Conservation (phyloP, 2,113 vertebrate species). For the Nothocercus julius region DNA sequence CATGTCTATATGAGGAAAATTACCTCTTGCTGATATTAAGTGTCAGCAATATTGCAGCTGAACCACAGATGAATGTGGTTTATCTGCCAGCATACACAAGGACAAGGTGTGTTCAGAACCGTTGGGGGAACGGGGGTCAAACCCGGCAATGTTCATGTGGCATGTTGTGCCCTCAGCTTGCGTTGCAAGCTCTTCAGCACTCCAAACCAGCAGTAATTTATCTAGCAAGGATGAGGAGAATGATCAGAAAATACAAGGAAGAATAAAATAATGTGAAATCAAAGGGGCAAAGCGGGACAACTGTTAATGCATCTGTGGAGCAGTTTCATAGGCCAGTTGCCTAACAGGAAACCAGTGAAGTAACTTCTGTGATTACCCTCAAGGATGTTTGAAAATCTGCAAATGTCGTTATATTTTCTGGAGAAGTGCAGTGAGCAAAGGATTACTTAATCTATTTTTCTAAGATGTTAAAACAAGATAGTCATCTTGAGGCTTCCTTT, state of each 20-base stretch:
- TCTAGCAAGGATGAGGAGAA: not conserved
- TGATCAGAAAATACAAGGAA: not conserved
- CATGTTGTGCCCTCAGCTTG: not conserved
- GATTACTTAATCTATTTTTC: not conserved
- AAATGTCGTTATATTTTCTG: not conserved
- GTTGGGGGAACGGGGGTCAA: not conserved
- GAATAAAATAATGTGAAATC: not conserved
- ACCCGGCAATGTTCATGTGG: not conserved
- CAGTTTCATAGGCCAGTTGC: not conserved
- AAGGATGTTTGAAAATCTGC: not conserved
- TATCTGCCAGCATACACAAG: constrained; percentile 25
- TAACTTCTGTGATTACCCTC: not conserved
- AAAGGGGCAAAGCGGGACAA: not conserved
- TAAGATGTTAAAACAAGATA: not conserved
- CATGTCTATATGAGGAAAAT: not conserved
- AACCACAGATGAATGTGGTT: not conserved
- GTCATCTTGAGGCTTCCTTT: not conserved
- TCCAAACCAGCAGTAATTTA: not conserved
- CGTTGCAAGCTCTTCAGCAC: not conserved
- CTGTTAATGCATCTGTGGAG: not conserved
- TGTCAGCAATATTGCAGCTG: constrained; percentile 34
- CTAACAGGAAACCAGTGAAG: not conserved
- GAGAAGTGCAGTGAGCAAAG: not conserved
- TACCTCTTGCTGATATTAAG: constrained; percentile 35
- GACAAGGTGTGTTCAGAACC: not conserved